These are phyloP conservation scores for Gopherus evgoodei DNA, from an alignment of 2,113 vertebrate species.

Conservation along the genomic window DNA sequence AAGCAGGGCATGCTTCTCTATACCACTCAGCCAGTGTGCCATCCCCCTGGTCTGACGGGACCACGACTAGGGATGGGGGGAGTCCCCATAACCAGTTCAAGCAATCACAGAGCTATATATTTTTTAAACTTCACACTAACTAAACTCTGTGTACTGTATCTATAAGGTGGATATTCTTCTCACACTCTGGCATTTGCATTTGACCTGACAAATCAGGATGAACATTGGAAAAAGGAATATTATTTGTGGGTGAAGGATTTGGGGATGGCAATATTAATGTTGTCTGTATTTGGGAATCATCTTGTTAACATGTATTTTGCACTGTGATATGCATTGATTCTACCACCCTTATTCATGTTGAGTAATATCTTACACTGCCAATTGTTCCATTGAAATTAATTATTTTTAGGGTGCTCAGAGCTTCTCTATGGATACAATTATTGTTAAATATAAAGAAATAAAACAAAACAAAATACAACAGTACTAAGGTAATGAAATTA, in stretches of 20 bases:
- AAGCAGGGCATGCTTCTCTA: background rate
- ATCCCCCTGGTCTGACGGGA: background rate
- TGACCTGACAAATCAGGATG: background rate
- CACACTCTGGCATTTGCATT: background rate
- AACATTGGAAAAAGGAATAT: background rate
- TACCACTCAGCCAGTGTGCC: background rate
- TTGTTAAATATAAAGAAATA: background rate
- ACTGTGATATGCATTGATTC: background rate
- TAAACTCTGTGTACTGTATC: fast-evolving
- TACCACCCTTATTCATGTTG: background rate
- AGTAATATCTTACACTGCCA: background rate
- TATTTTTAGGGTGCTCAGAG: background rate
- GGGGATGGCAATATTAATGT: background rate
- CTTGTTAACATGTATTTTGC: background rate
- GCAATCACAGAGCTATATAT: fast-evolving
- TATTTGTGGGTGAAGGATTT: background rate
- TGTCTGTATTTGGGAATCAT: background rate
- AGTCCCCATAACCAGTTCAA: background rate
- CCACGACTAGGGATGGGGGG: background rate
- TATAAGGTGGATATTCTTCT: background rate
- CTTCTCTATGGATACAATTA: background rate
- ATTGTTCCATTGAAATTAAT: constrained; percentile 6
- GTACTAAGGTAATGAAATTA: background rate
- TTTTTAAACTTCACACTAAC: fast-evolving
- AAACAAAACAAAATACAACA: background rate